Percentiles rank a stretch among this genome's conserved stretches.
Evolutionary conservation across 2,113 vertebrate genomes (phyloP).

Genomic region (Notothenia rossii): DNA sequence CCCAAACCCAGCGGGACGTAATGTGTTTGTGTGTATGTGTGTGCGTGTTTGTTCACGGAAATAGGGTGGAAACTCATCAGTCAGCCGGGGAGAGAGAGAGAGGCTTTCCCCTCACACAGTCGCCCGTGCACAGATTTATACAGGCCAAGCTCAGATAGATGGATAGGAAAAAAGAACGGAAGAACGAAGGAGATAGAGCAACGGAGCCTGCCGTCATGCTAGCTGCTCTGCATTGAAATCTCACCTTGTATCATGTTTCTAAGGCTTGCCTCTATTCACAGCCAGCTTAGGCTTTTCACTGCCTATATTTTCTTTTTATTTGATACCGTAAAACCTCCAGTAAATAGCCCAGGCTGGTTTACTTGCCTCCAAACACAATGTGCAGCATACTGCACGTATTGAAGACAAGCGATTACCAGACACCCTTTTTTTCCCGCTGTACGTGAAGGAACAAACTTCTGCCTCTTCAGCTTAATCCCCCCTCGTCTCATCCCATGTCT

Average conservation of each 20-base stretch:
- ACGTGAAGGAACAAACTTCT: slow-evolving; percentile 45
- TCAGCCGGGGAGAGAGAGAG: slow-evolving; percentile 45
- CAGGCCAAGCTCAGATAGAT: slow-evolving; percentile 33
- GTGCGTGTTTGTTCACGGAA: slow-evolving; percentile 44
- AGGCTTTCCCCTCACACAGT: slow-evolving; percentile 6
- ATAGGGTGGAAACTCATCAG: slow-evolving; percentile 51
- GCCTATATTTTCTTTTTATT: slow-evolving; percentile 78
- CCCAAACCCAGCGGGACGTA: slow-evolving; percentile 63
- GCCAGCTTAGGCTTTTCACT: slow-evolving; percentile 70
- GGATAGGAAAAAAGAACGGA: slow-evolving; percentile 26
- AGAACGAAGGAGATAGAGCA: slow-evolving; percentile 53
- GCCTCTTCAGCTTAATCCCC: slow-evolving; percentile 51
- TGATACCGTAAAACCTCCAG: slow-evolving; percentile 72
- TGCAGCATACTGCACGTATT: slow-evolving; percentile 48
- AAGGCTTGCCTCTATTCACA: slow-evolving; percentile 47
- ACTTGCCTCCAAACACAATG: slow-evolving; percentile 66
- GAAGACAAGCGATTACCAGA: slow-evolving; percentile 54
- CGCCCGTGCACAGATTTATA: neutral
- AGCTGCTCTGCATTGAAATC: slow-evolving; percentile 71
- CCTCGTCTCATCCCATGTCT: slow-evolving; percentile 13
- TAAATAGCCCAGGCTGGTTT: slow-evolving; percentile 69
- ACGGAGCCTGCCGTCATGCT: slow-evolving; percentile 45
- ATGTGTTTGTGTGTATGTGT: slow-evolving; percentile 42
- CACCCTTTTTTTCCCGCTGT: slow-evolving; percentile 28
- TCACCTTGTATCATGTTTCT: slow-evolving; percentile 66